Evolutionary conservation across 2,888 invertebrate species (phyloP).

Genomic region (Molanna angustata): DNA sequence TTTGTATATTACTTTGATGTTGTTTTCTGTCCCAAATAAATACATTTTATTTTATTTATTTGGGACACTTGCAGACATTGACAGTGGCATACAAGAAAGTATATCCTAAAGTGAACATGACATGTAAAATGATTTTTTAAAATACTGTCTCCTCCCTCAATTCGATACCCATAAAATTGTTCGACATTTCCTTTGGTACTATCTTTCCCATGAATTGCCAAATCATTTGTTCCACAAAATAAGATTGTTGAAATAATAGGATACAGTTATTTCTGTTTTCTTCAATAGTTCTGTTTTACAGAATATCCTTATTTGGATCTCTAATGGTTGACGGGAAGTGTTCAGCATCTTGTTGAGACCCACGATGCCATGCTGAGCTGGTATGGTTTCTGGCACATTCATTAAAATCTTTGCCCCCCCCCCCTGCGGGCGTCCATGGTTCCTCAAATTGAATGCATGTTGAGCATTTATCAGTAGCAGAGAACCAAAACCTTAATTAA

Average conservation of each 20-base stretch:
- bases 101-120: too few relatives aligned
- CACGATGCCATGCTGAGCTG: background rate
- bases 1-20: too few relatives aligned
- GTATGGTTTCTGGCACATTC: conserved; percentile 5
- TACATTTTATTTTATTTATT: too few relatives aligned
- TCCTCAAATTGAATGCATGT: background rate
- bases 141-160: conserved; percentile 7
- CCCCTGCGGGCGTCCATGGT: too few relatives aligned
- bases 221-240: conserved; percentile 3
- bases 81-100: too few relatives aligned
- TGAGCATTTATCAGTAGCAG: background rate
- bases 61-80: too few relatives aligned
- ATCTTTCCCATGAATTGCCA: conserved; percentile 8
- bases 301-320: conserved; percentile 4
- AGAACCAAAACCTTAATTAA: background rate
- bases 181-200: conserved; percentile 9
- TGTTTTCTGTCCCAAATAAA: too few relatives aligned
- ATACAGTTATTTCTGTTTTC: background rate
- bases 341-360: background rate
- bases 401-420: too few relatives aligned
- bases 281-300: too few relatives aligned
- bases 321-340: conserved; percentile 2
- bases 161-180: conserved; percentile 8
- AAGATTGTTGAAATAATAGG: background rate
- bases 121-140: conserved; percentile 10